phyloP scores from a whole-genome alignment of 2,797 vertebrate genomes.

The Lutjanus campechanus region DNA sequence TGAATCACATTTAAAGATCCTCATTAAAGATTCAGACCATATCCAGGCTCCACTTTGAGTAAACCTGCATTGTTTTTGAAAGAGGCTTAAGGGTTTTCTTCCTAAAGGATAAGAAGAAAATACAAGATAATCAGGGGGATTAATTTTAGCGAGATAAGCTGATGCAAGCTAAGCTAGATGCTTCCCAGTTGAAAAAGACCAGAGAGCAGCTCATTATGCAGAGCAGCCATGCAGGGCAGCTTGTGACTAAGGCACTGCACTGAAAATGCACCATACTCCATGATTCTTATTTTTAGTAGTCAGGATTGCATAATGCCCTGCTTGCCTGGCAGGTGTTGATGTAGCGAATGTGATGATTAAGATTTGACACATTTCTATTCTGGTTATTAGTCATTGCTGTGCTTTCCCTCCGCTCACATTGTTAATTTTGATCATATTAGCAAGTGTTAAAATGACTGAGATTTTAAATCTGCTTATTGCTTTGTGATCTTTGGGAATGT shows the following conservation, averaged over 20 bases:
- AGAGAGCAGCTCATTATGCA: conserved; percentile 57
- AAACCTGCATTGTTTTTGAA: conserved; percentile 53
- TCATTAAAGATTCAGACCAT: conserved; percentile 27
- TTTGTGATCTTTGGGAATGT: conserved; percentile 14
- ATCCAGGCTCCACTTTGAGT: conserved; percentile 28
- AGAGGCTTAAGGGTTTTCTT: conserved; percentile 44
- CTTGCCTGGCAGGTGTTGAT: conserved; percentile 68
- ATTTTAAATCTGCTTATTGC: conserved; percentile 32
- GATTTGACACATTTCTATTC: conserved; percentile 73
- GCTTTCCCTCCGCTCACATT: conserved; percentile 50
- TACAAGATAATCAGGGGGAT: conserved; percentile 59
- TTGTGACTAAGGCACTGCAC: conserved; percentile 50
- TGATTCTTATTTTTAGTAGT: conserved; percentile 64
- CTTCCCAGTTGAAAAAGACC: conserved; percentile 46
- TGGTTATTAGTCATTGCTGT: conserved; percentile 68
- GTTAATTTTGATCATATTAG: conserved; percentile 54
- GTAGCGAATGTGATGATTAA: conserved; percentile 65
- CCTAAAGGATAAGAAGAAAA: conserved; percentile 30
- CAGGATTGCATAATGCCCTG: conserved; percentile 60
- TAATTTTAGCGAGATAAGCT: conserved; percentile 45
- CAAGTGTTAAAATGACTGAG: conserved; percentile 41
- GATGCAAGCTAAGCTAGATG: conserved; percentile 41
- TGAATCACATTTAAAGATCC: conserved; percentile 6
- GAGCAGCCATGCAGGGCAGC: conserved; percentile 46
- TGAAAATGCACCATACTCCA: conserved; percentile 64